These are phyloP conservation scores for Willisornis vidua DNA, from an alignment of 2,113 vertebrate genomes.

Conservation along the genomic window DNA sequence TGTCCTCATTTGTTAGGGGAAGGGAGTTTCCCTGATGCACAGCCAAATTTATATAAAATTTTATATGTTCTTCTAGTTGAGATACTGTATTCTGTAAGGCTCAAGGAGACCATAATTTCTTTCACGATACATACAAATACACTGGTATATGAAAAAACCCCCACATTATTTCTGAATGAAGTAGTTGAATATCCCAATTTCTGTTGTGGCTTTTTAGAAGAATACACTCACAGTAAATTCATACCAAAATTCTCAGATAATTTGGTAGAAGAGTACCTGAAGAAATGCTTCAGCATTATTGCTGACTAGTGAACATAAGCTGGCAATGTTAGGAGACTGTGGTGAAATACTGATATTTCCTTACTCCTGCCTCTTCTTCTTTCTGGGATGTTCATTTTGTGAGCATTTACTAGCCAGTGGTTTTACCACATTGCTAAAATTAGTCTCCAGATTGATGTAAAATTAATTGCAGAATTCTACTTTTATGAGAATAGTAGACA, in stretches of 20 bases:
- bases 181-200: not conserved
- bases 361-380: not conserved
- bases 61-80: not conserved
- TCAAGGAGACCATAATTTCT: not conserved
- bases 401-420: not conserved
- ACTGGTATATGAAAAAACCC: not conserved
- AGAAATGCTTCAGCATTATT: not conserved
- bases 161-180: not conserved
- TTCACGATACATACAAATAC: not conserved
- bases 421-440: slow-evolving; percentile 3
- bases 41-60: not conserved
- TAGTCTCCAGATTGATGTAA: not conserved
- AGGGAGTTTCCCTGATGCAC: not conserved
- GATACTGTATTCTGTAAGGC: not conserved
- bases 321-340: not conserved
- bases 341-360: not conserved
- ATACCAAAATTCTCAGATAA: not conserved
- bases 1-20: not conserved
- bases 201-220: not conserved
- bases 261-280: not conserved
- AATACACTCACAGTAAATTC: not conserved
- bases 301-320: not conserved
- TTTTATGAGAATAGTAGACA: not conserved
- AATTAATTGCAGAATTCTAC: not conserved
- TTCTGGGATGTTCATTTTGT: not conserved